These are phyloP conservation scores for Beaufortia kweichowensis DNA, from an alignment of 2,113 vertebrate genomes.

Conservation along the genomic window DNA sequence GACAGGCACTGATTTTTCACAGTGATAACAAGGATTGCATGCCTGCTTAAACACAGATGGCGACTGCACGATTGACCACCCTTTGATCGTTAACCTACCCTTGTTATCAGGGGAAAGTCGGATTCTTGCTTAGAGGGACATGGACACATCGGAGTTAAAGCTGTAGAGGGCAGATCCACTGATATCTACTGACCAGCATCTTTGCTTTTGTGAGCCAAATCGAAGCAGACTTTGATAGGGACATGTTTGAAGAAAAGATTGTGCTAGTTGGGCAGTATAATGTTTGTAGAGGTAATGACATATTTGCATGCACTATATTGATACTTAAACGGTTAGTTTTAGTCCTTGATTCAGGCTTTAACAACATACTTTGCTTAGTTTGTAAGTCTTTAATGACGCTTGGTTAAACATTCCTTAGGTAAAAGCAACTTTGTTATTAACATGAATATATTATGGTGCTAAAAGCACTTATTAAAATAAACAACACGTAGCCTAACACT, in stretches of 20 bases:
- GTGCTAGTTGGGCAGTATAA: neutral
- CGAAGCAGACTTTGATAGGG: neutral
- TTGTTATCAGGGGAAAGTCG: conserved; percentile 31
- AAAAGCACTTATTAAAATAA: no score
- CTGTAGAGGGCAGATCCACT: neutral
- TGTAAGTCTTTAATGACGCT: no score
- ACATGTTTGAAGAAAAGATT: neutral
- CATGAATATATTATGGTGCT: no score
- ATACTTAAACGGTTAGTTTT: no score
- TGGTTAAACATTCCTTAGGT: no score
- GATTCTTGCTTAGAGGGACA: conserved; percentile 12
- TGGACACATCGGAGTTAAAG: neutral
- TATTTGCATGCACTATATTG: no score
- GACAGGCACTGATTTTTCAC: conserved; percentile 14
- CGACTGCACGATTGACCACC: conserved; percentile 37
- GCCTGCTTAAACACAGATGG: conserved; percentile 48
- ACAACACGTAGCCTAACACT: no score
- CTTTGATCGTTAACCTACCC: conserved; percentile 41
- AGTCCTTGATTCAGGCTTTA: no score
- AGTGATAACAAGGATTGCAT: conserved; percentile 30
- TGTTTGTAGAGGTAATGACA: no score
- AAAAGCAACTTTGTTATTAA: no score
- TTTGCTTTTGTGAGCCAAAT: neutral
- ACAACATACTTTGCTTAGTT: no score
- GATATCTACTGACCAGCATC: conserved; percentile 1